phyloP scores from a whole-genome alignment of 2,797 vertebrate species.

The Arnoldichthys spilopterus region DNA sequence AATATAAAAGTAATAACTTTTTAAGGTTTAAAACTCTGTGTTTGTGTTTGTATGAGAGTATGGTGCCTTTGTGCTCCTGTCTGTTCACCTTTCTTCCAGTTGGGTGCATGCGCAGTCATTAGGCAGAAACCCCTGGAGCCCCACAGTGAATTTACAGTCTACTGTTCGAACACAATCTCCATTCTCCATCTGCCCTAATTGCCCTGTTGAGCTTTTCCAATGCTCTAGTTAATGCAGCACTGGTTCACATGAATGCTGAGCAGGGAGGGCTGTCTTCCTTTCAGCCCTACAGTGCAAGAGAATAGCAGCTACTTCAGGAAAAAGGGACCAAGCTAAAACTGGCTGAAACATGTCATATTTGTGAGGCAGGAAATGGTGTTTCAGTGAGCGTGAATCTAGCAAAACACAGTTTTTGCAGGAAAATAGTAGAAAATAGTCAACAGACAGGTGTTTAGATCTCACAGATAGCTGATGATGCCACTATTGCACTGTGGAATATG shows the following conservation, averaged over 20 bases:
- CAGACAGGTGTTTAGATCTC: too few species aligned
- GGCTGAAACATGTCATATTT: conserved; percentile 60
- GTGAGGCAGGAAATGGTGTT: too few species aligned
- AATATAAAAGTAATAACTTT: conserved; percentile 31
- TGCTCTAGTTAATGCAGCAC: conserved; percentile 27
- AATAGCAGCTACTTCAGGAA: conserved; percentile 69
- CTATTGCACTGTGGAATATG: too few species aligned
- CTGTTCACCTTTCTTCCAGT: background rate
- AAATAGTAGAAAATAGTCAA: too few species aligned
- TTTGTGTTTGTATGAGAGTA: conserved; percentile 62
- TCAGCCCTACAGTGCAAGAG: background rate
- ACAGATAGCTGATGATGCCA: too few species aligned
- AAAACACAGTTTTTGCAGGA: too few species aligned
- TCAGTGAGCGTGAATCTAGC: too few species aligned
- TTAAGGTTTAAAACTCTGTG: conserved; percentile 51
- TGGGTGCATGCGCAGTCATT: conserved; percentile 13
- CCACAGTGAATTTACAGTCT: conserved; percentile 39
- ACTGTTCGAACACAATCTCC: conserved; percentile 40
- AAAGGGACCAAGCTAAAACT: conserved; percentile 75
- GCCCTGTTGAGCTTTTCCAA: conserved; percentile 41
- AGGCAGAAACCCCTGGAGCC: conserved; percentile 11
- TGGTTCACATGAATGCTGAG: conserved; percentile 32
- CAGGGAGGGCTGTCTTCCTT: background rate
- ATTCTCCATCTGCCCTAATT: conserved; percentile 56
- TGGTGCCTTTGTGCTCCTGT: background rate